Base-by-base conservation (phyloP, 1,140 invertebrate species). In the Dreissena polymorpha region DNA sequence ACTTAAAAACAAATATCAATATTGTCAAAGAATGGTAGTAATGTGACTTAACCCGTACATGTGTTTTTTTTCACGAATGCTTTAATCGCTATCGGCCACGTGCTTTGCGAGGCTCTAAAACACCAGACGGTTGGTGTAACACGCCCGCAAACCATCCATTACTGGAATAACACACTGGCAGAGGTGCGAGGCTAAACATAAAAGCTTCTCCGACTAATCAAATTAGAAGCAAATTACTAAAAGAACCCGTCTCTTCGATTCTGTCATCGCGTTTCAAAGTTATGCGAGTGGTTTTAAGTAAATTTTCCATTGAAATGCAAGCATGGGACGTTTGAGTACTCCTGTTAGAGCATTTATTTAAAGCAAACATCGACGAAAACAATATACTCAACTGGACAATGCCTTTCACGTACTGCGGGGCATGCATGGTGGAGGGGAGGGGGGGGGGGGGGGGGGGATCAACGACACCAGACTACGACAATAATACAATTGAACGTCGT, bases 171-270 rank as follows among this genome's bases (percentile, higher is more conserved):
- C 69, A 82, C 55, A 55, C 71, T n/a, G 23, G 63, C 18, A 18
- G 71, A 82, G 79, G 79, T 82, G 79, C 72, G 57, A 63, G 68
- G 49, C 27, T 25, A 50, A 72, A 74, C 79, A 82, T 82, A 82
- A 82, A 80, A 82, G 79, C n/a, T 64, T 21, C 79, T 67, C 68
- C 53, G 50, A 67, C 79, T 82, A 82, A 82, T 82, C 79, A 68
- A 82, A 82, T 82, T 82, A 82, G 73, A 82, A 82, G 79, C 79
- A 82, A 82, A 82, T 82, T 82, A 82, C 79, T 82, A 73, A 67
- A 82, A 82, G 79, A 82, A 82, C 79, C 21, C 29, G 68, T 64
- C 79, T 64, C 79, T 64, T 63, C n/a, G 39, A 53, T 68, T 82
- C 63, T 50, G 68, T 68, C 39, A 55, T 71, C 23, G 21, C 14